Conservation (phyloP, 1,140 invertebrate species). For the Coptotermes formosanus region DNA sequence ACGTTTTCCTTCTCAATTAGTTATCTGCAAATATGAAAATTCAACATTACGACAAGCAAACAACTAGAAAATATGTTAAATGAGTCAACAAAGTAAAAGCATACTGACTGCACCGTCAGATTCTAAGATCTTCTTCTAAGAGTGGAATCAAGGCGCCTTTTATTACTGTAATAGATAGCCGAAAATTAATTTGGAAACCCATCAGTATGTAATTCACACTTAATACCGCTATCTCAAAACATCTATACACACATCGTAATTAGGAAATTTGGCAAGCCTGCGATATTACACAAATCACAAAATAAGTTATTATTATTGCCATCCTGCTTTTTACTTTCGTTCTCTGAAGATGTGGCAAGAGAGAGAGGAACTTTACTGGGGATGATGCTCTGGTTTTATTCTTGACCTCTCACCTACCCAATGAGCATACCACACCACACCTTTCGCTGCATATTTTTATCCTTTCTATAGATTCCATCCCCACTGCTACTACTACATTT, state of each 20-base stretch:
- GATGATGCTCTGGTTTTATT: conserved; percentile 25
- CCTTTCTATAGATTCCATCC: conserved; percentile 2
- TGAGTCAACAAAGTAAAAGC: too few relatives aligned
- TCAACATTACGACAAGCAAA: too few relatives aligned
- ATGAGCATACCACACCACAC: neutral
- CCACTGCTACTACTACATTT: neutral
- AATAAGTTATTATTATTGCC: neutral
- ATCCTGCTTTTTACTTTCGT: neutral
- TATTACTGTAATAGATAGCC: too few relatives aligned
- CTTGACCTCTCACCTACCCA: conserved; percentile 23
- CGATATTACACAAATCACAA: neutral
- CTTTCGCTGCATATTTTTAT: conserved; percentile 5
- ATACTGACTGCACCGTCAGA: too few relatives aligned
- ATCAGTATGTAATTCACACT: too few relatives aligned
- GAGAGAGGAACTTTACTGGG: neutral
- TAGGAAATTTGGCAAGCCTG: neutral
- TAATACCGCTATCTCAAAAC: too few relatives aligned
- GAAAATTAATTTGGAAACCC: too few relatives aligned
- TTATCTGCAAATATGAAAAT: too few relatives aligned
- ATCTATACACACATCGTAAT: neutral
- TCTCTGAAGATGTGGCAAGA: neutral
- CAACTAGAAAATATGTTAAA: too few relatives aligned
- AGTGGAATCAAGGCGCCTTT: too few relatives aligned
- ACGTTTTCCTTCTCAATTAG: too few relatives aligned
- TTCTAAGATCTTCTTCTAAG: too few relatives aligned